phyloP scores from a whole-genome alignment of 1,140 invertebrate species.

The Macrostomum lignano region DNA sequence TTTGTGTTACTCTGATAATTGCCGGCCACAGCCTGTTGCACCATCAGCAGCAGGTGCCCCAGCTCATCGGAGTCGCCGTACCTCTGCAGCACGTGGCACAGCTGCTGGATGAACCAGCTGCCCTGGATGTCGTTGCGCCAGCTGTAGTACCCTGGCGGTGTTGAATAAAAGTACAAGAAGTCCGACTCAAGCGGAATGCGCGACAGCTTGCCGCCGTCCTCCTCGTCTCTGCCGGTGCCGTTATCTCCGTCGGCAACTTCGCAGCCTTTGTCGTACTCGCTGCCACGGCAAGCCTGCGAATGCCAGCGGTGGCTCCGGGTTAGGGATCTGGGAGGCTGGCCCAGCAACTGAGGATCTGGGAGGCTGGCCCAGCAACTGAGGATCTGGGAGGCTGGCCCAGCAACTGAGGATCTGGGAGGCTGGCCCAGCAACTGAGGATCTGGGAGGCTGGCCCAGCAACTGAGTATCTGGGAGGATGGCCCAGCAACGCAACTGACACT shows the following conservation, averaged over 20 bases:
- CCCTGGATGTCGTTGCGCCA: conserved; percentile 59
- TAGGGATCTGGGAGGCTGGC: no score
- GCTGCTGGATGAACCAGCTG: conserved; percentile 80
- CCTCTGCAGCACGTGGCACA: conserved; percentile 44
- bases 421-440: no score
- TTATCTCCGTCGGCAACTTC: conserved; percentile 12
- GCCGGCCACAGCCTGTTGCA: background rate
- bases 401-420: no score
- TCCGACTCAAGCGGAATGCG: conserved; percentile 69
- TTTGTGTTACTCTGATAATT: background rate
- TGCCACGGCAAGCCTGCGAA: conserved; percentile 27
- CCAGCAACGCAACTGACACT: no score
- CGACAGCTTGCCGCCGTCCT: conserved; percentile 28
- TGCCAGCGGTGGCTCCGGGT: no score
- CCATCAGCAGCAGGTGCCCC: background rate
- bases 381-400: no score
- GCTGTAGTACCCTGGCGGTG: conserved; percentile 52
- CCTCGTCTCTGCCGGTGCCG: conserved; percentile 10
- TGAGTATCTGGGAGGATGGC: no score
- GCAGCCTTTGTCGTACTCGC: conserved; percentile 17
- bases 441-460: no score
- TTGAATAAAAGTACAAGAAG: conserved; percentile 70
- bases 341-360: no score
- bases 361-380: no score
- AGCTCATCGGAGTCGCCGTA: conserved; percentile 10